Evolutionary conservation across 2,113 vertebrate species (phyloP), one percentile per base, ranked within the genome.

Genomic region (Phyllopteryx taeniolatus): DNA sequence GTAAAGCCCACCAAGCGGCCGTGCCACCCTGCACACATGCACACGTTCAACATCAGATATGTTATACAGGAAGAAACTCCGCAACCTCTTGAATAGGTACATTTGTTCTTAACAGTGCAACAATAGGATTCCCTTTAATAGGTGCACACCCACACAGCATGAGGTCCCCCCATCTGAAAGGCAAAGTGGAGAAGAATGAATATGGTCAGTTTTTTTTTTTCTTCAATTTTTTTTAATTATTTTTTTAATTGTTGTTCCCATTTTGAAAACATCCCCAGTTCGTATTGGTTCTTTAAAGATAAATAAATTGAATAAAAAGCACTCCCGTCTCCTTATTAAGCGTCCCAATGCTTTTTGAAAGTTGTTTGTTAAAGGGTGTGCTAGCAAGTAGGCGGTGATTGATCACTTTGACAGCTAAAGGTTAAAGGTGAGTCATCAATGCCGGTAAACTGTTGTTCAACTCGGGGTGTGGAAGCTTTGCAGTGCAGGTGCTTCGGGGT

Each of bases 201-300:
- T 87, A 88, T 86, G 83, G 83, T 88, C 88, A 83, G 83, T 86
- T 90, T 22, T 87, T 88, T 74, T 85, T 90, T 47, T 88, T 89
- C 77, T 85, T 88, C 86, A 82, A 81, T 86, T 91, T 63, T 87
- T 89, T 77, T 85, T 27, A 27, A 27, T 27, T 27, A 27, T 27
- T n/a, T 9, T 51, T 15, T 51, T 51, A 22, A 86, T 89, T 76
- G 85, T 88, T 90, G 88, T 91, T 86, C 89, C 88, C 89, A 89
- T 92, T 93, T 93, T 91, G 84, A 90, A 89, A 89, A 90, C 83
- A 88, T 80, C 90, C 88, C 85, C 87, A 77, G 87, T 91, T 92
- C 90, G 83, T 92, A 92, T 93, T 92, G 90, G 89, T 93, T 94
- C 88, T 92, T 92, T 90, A 88, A 92, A 91, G 81, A 90, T 85